Evolutionary conservation across 2,888 invertebrate genomes (phyloP).

Genomic region (Polydrusus cervinus): DNA sequence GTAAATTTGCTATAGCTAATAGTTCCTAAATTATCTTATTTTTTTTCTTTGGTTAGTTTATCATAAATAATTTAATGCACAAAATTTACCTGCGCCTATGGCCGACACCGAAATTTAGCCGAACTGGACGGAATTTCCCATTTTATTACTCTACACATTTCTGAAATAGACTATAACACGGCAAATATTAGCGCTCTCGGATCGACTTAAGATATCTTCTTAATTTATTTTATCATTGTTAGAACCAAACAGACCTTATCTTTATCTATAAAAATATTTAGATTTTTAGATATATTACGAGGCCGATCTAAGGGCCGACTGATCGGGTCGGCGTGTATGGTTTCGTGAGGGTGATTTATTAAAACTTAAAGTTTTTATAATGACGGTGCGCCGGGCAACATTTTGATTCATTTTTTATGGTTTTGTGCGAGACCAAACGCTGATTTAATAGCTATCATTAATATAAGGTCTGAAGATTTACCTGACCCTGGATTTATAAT

Average conservation of each 20-base stretch:
- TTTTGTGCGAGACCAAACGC: constrained; percentile 47
- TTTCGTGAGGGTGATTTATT: constrained; percentile 32
- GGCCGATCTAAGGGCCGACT: constrained; percentile 31
- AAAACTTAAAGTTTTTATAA: constrained; percentile 42
- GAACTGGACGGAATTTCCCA: too few species aligned
- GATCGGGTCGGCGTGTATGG: neutral
- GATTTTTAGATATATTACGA: constrained; percentile 22
- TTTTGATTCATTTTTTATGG: constrained; percentile 48
- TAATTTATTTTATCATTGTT: neutral
- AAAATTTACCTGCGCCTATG: too few species aligned
- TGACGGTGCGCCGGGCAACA: constrained; percentile 39
- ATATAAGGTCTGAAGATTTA: constrained; percentile 39
- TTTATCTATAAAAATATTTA: constrained; percentile 20
- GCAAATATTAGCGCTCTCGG: too few species aligned
- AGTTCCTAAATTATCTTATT: too few species aligned
- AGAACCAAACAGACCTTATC: constrained; percentile 2
- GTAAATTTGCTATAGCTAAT: too few species aligned
- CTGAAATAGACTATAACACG: too few species aligned
- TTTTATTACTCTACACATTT: too few species aligned
- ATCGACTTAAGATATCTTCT: too few species aligned
- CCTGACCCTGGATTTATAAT: constrained; percentile 39
- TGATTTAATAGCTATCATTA: constrained; percentile 49
- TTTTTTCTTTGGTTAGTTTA: too few species aligned
- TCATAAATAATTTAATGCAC: too few species aligned
- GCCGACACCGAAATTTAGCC: too few species aligned